A percentile compares a stretch with the other conserved stretches of the same genome.
Evolutionary conservation across 2,113 vertebrate genomes (phyloP).

Genomic region (Peromyscus californicus): DNA sequence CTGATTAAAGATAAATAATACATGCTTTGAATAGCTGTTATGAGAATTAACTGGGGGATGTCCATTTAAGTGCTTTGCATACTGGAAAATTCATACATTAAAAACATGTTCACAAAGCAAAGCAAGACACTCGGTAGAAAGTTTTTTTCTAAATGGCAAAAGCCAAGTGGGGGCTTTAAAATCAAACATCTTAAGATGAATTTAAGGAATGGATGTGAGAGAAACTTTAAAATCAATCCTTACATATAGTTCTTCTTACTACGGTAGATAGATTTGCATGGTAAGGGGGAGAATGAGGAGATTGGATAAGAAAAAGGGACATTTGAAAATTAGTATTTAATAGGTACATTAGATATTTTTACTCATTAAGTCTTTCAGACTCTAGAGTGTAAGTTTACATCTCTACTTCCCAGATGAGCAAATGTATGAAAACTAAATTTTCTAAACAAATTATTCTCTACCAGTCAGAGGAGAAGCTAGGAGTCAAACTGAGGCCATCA

Average conservation of each 20-base stretch:
- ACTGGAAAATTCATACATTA: background rate
- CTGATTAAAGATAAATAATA: slow-evolving; percentile 75
- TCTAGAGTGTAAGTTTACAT: slow-evolving; percentile 25
- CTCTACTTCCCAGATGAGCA: slow-evolving; percentile 15
- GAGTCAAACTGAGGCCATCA: background rate
- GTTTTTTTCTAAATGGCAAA: background rate
- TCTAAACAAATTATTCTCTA: background rate
- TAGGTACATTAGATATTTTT: background rate
- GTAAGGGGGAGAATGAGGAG: background rate
- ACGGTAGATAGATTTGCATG: background rate
- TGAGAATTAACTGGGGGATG: slow-evolving; percentile 50
- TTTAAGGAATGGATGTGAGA: background rate
- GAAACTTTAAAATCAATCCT: background rate
- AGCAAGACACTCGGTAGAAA: background rate
- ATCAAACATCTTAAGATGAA: background rate
- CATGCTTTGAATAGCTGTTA: slow-evolving; percentile 60
- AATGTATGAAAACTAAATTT: slow-evolving; percentile 43
- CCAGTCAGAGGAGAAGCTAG: background rate
- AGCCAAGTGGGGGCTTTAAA: background rate
- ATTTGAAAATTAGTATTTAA: slow-evolving; percentile 6
- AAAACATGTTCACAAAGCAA: background rate
- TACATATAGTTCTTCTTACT: background rate
- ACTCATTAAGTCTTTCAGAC: background rate
- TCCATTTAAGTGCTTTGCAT: slow-evolving; percentile 42
- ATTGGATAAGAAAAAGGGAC: background rate